Percentiles rank a stretch among this genome's conserved stretches.
Conservation (phyloP, 2,888 invertebrate species). For the Pollenia griseotomentosa region DNA sequence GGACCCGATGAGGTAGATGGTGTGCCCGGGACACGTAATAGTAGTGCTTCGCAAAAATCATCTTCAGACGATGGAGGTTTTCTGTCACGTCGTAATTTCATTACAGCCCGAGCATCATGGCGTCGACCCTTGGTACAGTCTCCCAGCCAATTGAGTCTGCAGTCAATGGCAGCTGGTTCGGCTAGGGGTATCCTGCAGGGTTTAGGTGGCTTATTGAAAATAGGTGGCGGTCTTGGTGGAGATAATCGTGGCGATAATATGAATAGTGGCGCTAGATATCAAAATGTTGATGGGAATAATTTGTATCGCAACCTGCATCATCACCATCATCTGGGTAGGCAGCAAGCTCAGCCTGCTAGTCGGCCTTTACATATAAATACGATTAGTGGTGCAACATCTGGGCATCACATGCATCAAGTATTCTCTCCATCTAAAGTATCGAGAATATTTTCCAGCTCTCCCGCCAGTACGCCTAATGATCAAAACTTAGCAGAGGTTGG, state of each 20-base stretch:
- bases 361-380: constrained; percentile 84
- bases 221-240: constrained; percentile 76
- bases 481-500: constrained; percentile 76
- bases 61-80: constrained; percentile 94
- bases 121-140: constrained; percentile 87
- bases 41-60: constrained; percentile 86
- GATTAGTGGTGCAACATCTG: constrained; percentile 78
- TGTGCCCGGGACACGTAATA: constrained; percentile 84
- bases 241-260: constrained; percentile 65
- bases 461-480: constrained; percentile 85
- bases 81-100: constrained; percentile 86
- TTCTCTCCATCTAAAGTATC: constrained; percentile 84
- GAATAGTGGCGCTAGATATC: constrained; percentile 79
- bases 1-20: constrained; percentile 76
- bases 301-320: constrained; percentile 79
- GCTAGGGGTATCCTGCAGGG: constrained; percentile 86
- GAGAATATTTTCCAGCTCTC: constrained; percentile 88
- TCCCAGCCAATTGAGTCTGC: constrained; percentile 88
- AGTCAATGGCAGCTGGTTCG: constrained; percentile 86
- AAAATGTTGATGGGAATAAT: constrained; percentile 80
- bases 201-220: constrained; percentile 80
- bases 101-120: constrained; percentile 87
- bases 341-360: constrained; percentile 79
- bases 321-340: constrained; percentile 30
- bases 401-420: constrained; percentile 72